phyloP scores from a whole-genome alignment of 1,140 invertebrate species.

The Helicoverpa armigera region DNA sequence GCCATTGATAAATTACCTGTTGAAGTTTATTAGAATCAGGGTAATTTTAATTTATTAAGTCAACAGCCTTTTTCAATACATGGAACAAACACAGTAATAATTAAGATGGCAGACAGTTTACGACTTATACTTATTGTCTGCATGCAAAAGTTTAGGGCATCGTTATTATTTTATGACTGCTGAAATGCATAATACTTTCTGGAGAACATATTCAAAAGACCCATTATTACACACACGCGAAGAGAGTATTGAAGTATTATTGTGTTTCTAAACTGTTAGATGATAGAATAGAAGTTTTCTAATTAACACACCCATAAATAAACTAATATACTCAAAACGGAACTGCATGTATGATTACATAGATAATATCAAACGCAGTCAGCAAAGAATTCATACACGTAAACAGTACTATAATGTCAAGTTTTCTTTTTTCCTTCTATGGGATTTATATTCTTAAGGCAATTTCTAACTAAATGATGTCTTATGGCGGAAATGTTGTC shows the following conservation, averaged over 20 bases:
- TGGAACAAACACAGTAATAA: background rate
- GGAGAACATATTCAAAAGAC: background rate
- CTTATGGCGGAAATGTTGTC: background rate
- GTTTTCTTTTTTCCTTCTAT: background rate
- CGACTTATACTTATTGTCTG: background rate
- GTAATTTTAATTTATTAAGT: too few relatives aligned
- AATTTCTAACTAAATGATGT: too few relatives aligned
- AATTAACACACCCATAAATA: conserved; percentile 5
- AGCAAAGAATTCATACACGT: background rate
- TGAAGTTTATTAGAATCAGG: too few relatives aligned
- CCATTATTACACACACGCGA: too few relatives aligned
- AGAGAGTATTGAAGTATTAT: too few relatives aligned
- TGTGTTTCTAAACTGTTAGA: background rate
- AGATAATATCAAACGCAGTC: conserved; percentile 3
- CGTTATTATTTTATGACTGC: conserved; percentile 25
- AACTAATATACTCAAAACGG: background rate
- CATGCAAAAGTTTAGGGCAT: conserved; percentile 16
- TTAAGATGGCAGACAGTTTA: conserved; percentile 33
- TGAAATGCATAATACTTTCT: conserved; percentile 12
- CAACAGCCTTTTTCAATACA: too few relatives aligned
- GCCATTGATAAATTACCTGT: too few relatives aligned
- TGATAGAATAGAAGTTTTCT: background rate
- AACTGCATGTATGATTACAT: conserved; percentile 6
- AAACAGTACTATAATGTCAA: background rate
- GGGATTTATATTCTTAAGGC: background rate